phyloP scores from a whole-genome alignment of 2,797 vertebrate species.

The Anas bahamensis region DNA sequence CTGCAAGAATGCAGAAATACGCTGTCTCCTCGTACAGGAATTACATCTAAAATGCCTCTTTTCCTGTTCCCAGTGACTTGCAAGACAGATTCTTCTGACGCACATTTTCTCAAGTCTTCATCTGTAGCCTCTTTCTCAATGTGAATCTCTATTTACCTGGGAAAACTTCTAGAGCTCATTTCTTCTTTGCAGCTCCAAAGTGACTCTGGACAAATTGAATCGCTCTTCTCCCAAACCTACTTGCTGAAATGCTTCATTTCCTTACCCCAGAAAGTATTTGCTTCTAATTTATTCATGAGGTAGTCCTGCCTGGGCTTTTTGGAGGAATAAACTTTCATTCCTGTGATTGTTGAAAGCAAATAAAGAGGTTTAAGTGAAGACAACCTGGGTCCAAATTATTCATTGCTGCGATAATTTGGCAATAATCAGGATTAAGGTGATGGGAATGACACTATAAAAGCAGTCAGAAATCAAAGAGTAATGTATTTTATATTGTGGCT shows the following conservation, averaged over 20 bases:
- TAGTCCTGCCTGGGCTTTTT: neutral
- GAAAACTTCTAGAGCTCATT: neutral
- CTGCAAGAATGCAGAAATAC: neutral
- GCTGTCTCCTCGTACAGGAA: neutral
- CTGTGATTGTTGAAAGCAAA: neutral
- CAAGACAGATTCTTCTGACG: neutral
- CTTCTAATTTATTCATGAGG: neutral
- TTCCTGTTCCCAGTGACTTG: neutral
- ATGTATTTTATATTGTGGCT: neutral
- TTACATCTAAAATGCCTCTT: neutral
- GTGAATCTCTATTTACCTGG: neutral
- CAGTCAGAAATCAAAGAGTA: neutral
- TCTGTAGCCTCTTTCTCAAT: neutral
- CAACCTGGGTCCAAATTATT: neutral
- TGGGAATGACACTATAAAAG: neutral
- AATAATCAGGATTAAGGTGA: neutral
- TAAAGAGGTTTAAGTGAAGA: neutral
- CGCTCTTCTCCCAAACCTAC: neutral
- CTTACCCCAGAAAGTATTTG: neutral
- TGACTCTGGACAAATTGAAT: neutral
- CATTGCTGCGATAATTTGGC: neutral
- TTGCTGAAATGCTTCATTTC: neutral
- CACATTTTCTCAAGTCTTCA: neutral
- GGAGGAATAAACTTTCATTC: too few species aligned
- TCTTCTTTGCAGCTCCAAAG: neutral